A percentile compares a stretch with the other conserved stretches of the same genome.
Conservation (phyloP, 1,140 invertebrate genomes). For the Anastrepha ludens region DNA sequence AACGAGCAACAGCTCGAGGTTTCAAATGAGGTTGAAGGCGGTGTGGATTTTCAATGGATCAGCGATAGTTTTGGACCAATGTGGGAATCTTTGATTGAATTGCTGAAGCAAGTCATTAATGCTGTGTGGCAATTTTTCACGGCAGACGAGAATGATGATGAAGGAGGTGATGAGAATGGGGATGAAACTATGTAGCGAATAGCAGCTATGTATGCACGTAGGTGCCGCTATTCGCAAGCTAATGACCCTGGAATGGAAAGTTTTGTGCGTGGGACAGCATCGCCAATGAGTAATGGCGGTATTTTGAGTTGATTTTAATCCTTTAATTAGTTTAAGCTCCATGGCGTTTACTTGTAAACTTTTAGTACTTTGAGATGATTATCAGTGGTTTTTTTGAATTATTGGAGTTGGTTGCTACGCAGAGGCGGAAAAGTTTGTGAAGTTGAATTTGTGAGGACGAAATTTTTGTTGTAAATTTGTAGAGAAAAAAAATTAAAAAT, state of each 20-base stretch:
- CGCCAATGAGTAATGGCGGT: not conserved
- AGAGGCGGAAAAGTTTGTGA: no score
- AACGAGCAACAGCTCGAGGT: not conserved
- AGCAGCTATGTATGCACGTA: slow-evolving; percentile 58
- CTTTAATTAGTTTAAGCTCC: not conserved
- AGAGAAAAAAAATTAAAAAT: no score
- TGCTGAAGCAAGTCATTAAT: not conserved
- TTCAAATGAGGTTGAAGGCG: not conserved
- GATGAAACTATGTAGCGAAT: slow-evolving; percentile 57
- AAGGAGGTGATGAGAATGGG: not conserved
- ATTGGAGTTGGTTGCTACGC: no score
- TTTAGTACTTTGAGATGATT: no score
- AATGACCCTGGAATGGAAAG: not conserved
- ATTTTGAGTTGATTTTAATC: not conserved
- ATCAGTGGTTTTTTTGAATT: no score
- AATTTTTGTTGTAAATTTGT: no score
- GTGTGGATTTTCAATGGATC: not conserved
- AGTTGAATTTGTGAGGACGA: no score
- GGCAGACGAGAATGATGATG: no score
- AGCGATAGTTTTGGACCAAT: not conserved
- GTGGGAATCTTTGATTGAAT: not conserved
- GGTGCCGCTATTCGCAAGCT: not conserved
- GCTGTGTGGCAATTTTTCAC: not conserved
- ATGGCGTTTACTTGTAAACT: no score
- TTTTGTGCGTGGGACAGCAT: not conserved